Conservation (phyloP, 2,113 vertebrate genomes). For the Isurus oxyrinchus region DNA sequence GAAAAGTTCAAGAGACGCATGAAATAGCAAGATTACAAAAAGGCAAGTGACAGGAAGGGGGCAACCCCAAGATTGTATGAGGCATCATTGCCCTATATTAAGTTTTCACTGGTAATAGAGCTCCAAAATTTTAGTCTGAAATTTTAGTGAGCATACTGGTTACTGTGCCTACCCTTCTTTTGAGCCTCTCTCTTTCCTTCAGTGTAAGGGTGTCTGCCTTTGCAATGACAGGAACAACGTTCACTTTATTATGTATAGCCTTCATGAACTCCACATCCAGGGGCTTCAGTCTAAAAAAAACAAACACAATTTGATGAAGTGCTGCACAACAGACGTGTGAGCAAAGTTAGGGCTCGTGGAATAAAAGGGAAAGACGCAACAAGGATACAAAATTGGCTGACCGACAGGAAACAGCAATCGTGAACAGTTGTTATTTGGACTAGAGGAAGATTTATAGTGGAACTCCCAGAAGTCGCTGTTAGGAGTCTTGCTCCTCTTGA, state of each 20-base stretch:
- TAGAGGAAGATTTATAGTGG: too few relatives aligned
- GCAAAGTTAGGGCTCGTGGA: too few relatives aligned
- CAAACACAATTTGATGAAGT: neutral
- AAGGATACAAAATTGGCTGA: too few relatives aligned
- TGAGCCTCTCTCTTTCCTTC: constrained; percentile 86
- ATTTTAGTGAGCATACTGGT: neutral
- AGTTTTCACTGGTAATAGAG: neutral
- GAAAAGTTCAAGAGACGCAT: neutral
- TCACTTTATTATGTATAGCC: constrained; percentile 74
- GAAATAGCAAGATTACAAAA: neutral
- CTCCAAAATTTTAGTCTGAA: neutral
- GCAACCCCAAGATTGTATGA: neutral
- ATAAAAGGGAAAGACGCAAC: too few relatives aligned
- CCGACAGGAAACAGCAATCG: too few relatives aligned
- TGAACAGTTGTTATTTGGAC: too few relatives aligned
- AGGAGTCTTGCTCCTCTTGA: too few relatives aligned
- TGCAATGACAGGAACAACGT: constrained; percentile 70
- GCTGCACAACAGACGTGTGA: too few relatives aligned
- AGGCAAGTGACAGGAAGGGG: neutral
- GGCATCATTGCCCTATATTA: too few relatives aligned
- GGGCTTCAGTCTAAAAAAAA: constrained; percentile 60
- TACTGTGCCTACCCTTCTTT: constrained; percentile 74
- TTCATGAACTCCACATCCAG: constrained; percentile 76
- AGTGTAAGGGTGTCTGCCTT: constrained; percentile 74
- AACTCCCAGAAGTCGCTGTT: too few relatives aligned